A percentile compares a stretch with the other conserved stretches of the same genome.
Evolutionary conservation across 2,113 vertebrate species (phyloP).

Genomic region (Oreochromis aureus): DNA sequence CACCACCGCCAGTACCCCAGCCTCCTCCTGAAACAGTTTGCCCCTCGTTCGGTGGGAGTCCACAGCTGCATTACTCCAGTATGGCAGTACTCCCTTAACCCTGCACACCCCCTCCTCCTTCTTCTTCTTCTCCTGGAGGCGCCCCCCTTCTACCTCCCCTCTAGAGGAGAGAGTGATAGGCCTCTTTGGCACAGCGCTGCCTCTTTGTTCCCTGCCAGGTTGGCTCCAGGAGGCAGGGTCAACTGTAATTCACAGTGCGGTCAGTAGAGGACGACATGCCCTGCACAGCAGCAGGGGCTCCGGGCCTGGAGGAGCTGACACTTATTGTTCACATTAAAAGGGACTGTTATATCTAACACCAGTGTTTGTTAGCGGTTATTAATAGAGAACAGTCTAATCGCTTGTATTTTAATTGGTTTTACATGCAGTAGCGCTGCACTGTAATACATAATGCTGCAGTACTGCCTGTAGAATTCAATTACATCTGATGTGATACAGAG

Average conservation of each 20-base stretch:
- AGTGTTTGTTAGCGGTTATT: conserved; percentile 35
- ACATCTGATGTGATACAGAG: conserved; percentile 36
- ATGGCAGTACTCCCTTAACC: neutral
- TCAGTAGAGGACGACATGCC: conserved; percentile 64
- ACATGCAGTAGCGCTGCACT: conserved; percentile 11
- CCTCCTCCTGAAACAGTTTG: conserved; percentile 1
- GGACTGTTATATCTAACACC: conserved; percentile 8
- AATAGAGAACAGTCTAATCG: conserved; percentile 40
- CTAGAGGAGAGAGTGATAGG: conserved; percentile 15
- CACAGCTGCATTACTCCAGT: conserved; percentile 43
- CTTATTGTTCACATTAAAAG: neutral
- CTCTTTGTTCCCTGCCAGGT: conserved; percentile 65
- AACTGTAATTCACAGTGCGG: conserved; percentile 33
- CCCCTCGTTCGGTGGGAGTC: conserved; percentile 17
- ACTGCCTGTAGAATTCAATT: conserved; percentile 61
- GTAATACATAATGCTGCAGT: conserved; percentile 30
- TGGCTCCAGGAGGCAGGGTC: conserved; percentile 49
- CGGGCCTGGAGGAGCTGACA: neutral
- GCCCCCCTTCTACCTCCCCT: neutral
- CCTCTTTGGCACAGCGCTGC: conserved; percentile 49
- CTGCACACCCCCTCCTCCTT: neutral
- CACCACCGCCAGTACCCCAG: neutral
- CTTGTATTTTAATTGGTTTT: conserved; percentile 41
- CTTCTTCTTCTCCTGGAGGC: neutral
- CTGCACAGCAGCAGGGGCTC: neutral